Conservation (phyloP, 2,888 invertebrate species). For the Spodoptera exigua region DNA sequence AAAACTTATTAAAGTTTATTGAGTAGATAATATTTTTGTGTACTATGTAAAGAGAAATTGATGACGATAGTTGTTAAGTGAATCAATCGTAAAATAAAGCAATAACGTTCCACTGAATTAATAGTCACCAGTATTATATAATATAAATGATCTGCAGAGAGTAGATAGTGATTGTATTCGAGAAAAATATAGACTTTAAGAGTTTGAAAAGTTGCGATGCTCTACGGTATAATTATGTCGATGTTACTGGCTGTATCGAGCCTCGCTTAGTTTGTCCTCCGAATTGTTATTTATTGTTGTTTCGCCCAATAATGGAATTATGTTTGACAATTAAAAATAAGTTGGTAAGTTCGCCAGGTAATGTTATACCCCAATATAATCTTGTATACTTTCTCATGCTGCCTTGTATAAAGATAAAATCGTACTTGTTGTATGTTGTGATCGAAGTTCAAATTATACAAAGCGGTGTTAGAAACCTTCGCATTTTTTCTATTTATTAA, state of each 20-base stretch:
- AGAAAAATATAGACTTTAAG: slow-evolving; percentile 59
- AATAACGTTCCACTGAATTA: slow-evolving; percentile 81
- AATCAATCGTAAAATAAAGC: slow-evolving; percentile 75
- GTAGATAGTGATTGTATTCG: slow-evolving; percentile 67
- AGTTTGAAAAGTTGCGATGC: slow-evolving; percentile 35
- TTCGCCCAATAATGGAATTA: slow-evolving; percentile 35
- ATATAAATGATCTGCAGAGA: slow-evolving; percentile 65
- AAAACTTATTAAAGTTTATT: slow-evolving; percentile 71
- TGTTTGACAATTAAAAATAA: slow-evolving; percentile 14
- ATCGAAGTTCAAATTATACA: slow-evolving; percentile 31
- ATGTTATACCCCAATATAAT: slow-evolving; percentile 28
- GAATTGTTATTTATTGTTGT: slow-evolving; percentile 52
- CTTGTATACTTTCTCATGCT: slow-evolving; percentile 31
- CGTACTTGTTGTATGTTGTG: slow-evolving; percentile 22
- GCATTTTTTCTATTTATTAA: slow-evolving; percentile 32
- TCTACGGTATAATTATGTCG: slow-evolving; percentile 37
- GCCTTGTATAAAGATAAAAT: slow-evolving; percentile 24
- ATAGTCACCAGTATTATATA: slow-evolving; percentile 78
- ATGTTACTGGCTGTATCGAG: slow-evolving; percentile 41
- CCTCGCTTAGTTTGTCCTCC: slow-evolving; percentile 40
- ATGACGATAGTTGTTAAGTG: slow-evolving; percentile 58
- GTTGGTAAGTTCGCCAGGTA: slow-evolving; percentile 32
- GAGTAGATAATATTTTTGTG: slow-evolving; percentile 82
- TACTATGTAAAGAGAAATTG: slow-evolving; percentile 72
- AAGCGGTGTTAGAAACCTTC: slow-evolving; percentile 24